Evolutionary conservation across 2,113 vertebrate genomes (phyloP).

Genomic region (Kobus ellipsiprymnus): DNA sequence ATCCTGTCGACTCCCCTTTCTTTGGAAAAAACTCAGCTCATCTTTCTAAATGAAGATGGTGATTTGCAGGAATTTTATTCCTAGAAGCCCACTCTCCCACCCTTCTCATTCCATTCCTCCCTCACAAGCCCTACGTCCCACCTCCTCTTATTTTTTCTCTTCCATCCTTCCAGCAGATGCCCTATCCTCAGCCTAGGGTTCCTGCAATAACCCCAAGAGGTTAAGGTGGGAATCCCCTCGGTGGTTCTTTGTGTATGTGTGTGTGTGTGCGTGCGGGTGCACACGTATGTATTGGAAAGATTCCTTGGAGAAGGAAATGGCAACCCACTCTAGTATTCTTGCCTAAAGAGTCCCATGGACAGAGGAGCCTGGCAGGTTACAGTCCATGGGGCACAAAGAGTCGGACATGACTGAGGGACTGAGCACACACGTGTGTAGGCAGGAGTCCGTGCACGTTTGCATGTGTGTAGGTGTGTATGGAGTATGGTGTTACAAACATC

Average conservation of each 20-base stretch:
- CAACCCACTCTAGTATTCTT: neutral
- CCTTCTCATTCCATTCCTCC: neutral
- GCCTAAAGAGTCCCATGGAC: neutral
- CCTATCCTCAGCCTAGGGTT: neutral
- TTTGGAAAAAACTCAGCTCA: neutral
- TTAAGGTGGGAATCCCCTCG: neutral
- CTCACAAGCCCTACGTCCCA: rapidly evolving
- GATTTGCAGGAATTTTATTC: neutral
- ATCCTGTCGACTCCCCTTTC: neutral
- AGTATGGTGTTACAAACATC: neutral
- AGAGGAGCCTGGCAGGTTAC: neutral
- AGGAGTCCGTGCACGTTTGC: neutral
- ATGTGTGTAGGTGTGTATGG: neutral
- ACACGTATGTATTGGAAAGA: neutral
- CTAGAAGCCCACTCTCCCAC: neutral
- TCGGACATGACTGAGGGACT: neutral
- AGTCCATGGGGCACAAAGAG: neutral
- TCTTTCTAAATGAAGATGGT: neutral
- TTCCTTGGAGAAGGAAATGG: neutral
- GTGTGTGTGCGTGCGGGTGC: rapidly evolving
- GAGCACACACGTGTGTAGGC: neutral
- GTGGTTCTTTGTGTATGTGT: too few relatives aligned
- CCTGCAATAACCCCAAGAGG: neutral
- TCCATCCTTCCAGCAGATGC: neutral
- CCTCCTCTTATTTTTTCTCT: neutral